Base-by-base conservation (phyloP, 2,797 vertebrate species). In the Myiothlypis chrysogaster region DNA sequence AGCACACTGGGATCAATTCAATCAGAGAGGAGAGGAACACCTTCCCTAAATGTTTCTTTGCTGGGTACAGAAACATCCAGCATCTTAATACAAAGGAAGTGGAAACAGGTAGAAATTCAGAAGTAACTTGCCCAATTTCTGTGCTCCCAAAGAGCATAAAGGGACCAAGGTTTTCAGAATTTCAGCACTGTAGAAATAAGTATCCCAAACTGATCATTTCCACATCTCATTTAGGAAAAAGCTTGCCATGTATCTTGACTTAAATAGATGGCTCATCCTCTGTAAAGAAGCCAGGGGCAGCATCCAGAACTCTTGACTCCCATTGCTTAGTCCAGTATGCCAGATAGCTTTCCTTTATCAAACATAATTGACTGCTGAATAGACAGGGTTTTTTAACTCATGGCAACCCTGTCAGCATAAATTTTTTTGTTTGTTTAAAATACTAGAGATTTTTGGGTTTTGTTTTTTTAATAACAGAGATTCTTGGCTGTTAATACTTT, bases 311-410 rank as follows among this genome's bases (percentile, higher is more conserved):
- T 88, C 63, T 44, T 90, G 82, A 94, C 72, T 93, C 77, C 85
- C 63, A 76, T 66, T 91, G 72, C 91, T 93, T 65, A 84, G 80
- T 91, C 87, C 94, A 88, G 52, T 63, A 87, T 32, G 52, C 73
- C 80, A 79, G 89, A 92, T 21, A 86, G 43, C 39, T 89, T 93
- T 83, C 84, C 81, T 96, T 89, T 95, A 95, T 93, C 89, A 92
- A 93, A 81, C 80, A 89, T 87, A 97, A 97, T 78, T 70, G 93
- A 96, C 92, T 96, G 87, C 85, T 97, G 95, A 95, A 98, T 96
- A 95, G 82, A 92, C 63, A 94, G 79, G 76, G 20, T 4, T 69
- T 93, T 97, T 96, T 87, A 96, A 95, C 71, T 95, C 71, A 87
- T 79, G 57, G 84, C 70, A 96, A 83, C 87, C 70, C 83, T 94